Percentiles rank a stretch among this genome's conserved stretches.
Evolutionary conservation across 1,140 invertebrate genomes (phyloP).

Genomic region (honey bee (Apis mellifera)): Amel_HAv3.1 CM009941.2:3271001-3271500

Average conservation of each 20-base stretch:
- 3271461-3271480: not conserved
- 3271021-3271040: not conserved
- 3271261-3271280: not conserved
- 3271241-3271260: not conserved
- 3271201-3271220: not conserved
- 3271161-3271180: no score
- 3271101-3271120: no score
- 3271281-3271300: not conserved
- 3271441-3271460: not conserved
- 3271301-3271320: not conserved
- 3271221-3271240: not conserved
- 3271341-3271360: not conserved
- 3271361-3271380: not conserved
- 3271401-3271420: not conserved
- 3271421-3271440: slow-evolving; percentile 7
- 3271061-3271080: not conserved
- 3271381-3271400: slow-evolving; percentile 42
- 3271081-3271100: not conserved
- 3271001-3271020: not conserved
- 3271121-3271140: no score
- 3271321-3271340: not conserved
- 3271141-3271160: not conserved
- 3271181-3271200: not conserved
- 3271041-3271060: not conserved
- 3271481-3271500: not conserved